Conservation (phyloP, 2,888 invertebrate genomes). For the Trachelus stipa region DNA sequence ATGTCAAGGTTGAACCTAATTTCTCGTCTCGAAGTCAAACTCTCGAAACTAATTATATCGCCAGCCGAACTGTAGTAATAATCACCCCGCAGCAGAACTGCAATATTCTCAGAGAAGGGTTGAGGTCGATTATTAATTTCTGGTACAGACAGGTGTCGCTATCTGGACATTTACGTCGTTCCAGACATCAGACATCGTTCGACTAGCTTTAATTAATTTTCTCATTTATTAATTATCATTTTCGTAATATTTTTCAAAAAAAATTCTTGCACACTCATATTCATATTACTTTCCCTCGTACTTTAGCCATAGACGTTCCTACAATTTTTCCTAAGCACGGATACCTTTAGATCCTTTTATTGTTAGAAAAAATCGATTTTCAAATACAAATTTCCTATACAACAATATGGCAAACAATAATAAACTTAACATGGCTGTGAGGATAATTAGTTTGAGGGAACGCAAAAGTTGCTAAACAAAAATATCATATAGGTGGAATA, state of each 20-base stretch:
- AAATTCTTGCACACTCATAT: not conserved
- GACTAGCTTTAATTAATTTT: not conserved
- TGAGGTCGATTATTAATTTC: not conserved
- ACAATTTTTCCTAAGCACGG: too few species aligned
- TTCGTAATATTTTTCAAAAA: not conserved
- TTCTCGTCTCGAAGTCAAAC: not conserved
- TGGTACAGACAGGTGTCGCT: not conserved
- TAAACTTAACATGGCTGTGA: not conserved
- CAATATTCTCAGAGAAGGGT: not conserved
- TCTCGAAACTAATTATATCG: not conserved
- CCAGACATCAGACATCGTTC: not conserved
- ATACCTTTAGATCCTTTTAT: too few species aligned
- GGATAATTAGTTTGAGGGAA: not conserved
- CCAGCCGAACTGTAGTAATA: not conserved
- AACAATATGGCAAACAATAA: too few species aligned
- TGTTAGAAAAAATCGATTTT: too few species aligned
- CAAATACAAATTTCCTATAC: too few species aligned
- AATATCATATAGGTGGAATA: too few species aligned
- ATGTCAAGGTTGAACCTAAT: not conserved
- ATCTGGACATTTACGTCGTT: not conserved
- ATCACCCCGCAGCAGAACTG: not conserved
- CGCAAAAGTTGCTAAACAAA: too few species aligned
- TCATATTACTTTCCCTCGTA: not conserved
- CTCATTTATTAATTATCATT: not conserved
- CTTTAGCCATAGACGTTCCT: too few species aligned